phyloP scores from a whole-genome alignment of 2,888 invertebrate species.

The Dinocampus coccinellae region DNA sequence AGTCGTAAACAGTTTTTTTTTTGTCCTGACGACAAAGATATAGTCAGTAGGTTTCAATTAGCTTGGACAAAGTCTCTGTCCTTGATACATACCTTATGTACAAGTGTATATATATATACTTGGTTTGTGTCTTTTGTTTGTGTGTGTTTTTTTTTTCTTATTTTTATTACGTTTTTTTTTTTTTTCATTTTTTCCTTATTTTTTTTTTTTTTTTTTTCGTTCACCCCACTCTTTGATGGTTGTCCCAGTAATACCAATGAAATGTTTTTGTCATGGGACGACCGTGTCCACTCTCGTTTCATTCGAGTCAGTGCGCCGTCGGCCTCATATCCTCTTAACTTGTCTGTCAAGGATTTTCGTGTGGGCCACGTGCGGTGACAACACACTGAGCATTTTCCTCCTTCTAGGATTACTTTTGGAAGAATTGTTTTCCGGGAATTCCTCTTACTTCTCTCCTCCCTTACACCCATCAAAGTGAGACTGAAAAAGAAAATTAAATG shows the following conservation, averaged over 20 bases:
- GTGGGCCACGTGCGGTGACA: constrained; percentile 32
- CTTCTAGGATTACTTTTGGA: neutral
- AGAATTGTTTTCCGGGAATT: constrained; percentile 19
- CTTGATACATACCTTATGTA: neutral
- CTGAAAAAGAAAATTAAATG: too few species aligned
- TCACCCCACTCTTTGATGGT: neutral
- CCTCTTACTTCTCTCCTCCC: neutral
- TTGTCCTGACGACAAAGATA: neutral
- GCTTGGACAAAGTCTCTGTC: neutral
- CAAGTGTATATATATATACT: neutral
- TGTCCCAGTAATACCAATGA: neutral
- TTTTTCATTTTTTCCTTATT: neutral
- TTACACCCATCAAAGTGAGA: too few species aligned
- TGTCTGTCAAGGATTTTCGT: constrained; percentile 43
- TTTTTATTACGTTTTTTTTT: neutral
- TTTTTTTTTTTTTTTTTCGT: neutral
- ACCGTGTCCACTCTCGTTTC: neutral
- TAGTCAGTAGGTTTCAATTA: constrained; percentile 3
- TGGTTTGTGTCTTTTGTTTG: neutral
- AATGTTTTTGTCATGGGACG: constrained; percentile 2
- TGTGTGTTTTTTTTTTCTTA: neutral
- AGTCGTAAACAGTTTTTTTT: neutral
- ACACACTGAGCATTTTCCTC: constrained; percentile 14
- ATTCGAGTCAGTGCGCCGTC: constrained; percentile 29
- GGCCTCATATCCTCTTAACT: constrained; percentile 40